Base-by-base conservation (phyloP, 2,797 vertebrate species). In the Intellagama lesueurii region DNA sequence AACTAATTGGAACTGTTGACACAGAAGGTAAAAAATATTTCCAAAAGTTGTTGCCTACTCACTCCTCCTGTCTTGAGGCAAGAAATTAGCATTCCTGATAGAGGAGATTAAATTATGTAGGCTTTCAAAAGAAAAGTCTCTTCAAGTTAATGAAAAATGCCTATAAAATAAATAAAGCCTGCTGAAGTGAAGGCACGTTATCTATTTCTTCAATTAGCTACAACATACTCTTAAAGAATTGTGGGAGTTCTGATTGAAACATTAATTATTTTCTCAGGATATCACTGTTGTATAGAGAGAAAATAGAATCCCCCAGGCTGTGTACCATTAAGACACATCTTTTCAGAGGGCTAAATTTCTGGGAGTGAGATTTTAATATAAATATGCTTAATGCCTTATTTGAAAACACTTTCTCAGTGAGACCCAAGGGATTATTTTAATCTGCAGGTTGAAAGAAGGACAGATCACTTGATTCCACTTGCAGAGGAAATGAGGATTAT, bases 181-280 rank as follows among this genome's bases (percentile, higher is more conserved):
- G 81, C 94, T 89, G 87, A 94, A 93, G 70, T 86, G 95, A 93
- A 95, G 91, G 92, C 80, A 91, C 87, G 76, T 93, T 96, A 95
- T 93, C 92, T 95, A 92, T 95, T 96, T 95, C 92, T 94, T 95
- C 87, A 95, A 91, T 95, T 96, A 96, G 86, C 87, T 75, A 40
- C 86, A 90, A 91, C 91, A 47, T 93, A 90, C 80, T 94, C 91
- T 91, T 94, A 87, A 94, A 90, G 92, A 96, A 90, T 88, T 75
- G 11, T 92, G 83, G 91, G 90, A 93, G 75, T 83, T 94, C 92
- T 95, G 88, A 91, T 30, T 83, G 73, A 95, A 96, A 88, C 85
- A 87, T 91, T 91, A 12, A 83, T 93, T 92, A 88, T 91, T 93
- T 92, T 91, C 88, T 72, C 32, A 91, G 83, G 82, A 68, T 89